Conservation (phyloP, 2,797 vertebrate species). For the Cossypha niveicapilla region DNA sequence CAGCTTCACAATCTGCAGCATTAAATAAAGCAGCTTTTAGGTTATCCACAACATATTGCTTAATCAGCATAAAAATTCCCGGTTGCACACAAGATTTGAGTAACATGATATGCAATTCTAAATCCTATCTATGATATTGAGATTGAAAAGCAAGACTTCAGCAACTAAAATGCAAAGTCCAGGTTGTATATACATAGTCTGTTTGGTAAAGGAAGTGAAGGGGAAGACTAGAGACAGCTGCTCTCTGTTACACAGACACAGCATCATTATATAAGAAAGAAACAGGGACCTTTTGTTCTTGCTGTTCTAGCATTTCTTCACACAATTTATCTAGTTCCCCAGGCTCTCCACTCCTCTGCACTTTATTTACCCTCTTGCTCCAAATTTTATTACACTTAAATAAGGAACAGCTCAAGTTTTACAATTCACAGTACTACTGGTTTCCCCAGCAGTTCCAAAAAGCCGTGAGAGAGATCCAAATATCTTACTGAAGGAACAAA, state of each 20-base stretch:
- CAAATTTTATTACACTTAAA: background rate
- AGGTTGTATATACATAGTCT: background rate
- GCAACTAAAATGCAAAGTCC: background rate
- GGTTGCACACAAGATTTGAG: rapidly evolving
- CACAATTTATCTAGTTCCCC: background rate
- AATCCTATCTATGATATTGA: background rate
- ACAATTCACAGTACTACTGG: background rate
- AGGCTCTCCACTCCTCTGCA: background rate
- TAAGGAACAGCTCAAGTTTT: background rate
- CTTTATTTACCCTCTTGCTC: background rate
- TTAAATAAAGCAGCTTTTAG: background rate
- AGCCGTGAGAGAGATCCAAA: background rate
- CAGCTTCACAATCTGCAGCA: conserved; percentile 91
- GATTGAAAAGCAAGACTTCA: background rate
- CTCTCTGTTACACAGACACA: background rate
- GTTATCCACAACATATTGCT: background rate
- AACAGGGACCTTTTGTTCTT: background rate
- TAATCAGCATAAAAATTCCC: background rate
- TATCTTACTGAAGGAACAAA: background rate
- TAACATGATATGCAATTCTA: rapidly evolving
- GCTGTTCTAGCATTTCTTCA: background rate
- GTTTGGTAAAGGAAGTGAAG: background rate
- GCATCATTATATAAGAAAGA: background rate
- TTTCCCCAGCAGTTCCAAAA: background rate
- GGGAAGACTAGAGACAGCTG: background rate